Evolutionary conservation across 2,113 vertebrate species (phyloP), one percentile per base, ranked within the genome.

Genomic region (Chrysemys picta): DNA sequence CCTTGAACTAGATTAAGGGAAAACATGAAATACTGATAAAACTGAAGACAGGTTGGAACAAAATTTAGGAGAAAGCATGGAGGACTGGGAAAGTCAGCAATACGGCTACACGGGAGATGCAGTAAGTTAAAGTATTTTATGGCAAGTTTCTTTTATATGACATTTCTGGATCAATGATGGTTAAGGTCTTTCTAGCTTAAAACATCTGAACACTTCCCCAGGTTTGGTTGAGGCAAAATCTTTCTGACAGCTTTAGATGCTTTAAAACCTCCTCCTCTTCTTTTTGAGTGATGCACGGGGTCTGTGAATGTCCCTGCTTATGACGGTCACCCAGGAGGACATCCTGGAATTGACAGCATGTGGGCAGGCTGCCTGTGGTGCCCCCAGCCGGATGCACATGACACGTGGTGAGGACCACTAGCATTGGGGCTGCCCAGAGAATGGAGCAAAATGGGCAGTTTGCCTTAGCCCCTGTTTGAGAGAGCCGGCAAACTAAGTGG

Each of bases 201-300:
- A 85, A 50, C 57, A 29, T 78, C 72, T n/a, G 72, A 95, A 88
- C 29, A 75, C 45, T 92, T 96, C 89, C 62, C 49, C 80, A 90
- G 89, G 17, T 62, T 35, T 0, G 0, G 19, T 50, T 72, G 52
- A 91, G 88, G 38, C 3, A 5, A 3, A 80, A 92, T 89, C 25
- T 22, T 89, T 80, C 50, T 94, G 81, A 53, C 82, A 5, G 8
- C 24, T 24, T 19, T 88, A 10, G 19, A 38, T 52, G 14, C 24
- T 52, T 19, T 76, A 79, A 93, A 94, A 76, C 31, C 21, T 1
- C 35, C 35, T 5, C 4, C 65, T 69, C 42, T 75, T 42, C 69
- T 22, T 75, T 22, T 22, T 5, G 10, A 22, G 10, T 19, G n/a
- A n/a, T 11, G 6, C 35, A 42, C 69, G 10, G 69, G 10, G n/a